Percentiles rank a stretch among this genome's conserved stretches.
phyloP scores from a whole-genome alignment of 2,113 vertebrate species.

The Proteles cristata region DNA sequence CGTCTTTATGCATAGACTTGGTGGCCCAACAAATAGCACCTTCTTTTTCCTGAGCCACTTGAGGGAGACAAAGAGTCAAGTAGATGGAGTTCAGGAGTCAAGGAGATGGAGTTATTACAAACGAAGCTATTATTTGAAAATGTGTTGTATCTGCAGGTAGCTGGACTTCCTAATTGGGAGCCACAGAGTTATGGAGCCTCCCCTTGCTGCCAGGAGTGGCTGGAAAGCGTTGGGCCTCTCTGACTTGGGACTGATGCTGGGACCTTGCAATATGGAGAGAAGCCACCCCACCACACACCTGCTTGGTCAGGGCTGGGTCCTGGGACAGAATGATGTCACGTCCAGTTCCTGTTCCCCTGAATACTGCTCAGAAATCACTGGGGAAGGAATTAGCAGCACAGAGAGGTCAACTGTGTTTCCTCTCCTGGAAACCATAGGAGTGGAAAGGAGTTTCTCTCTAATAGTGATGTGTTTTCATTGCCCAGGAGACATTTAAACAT shows the following conservation, averaged over 20 bases:
- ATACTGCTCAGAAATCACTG: too few species aligned
- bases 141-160: neutral
- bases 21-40: neutral
- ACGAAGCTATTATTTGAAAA: neutral
- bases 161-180: neutral
- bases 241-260: neutral
- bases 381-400: neutral
- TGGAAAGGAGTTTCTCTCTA: neutral
- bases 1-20: neutral
- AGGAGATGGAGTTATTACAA: neutral
- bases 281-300: neutral
- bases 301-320: neutral
- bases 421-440: neutral
- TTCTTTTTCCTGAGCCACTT: neutral
- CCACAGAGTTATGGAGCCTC: neutral
- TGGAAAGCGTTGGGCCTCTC: neutral
- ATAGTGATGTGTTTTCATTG: neutral
- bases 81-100: neutral
- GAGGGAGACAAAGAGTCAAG: neutral
- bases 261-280: neutral
- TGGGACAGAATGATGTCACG: neutral
- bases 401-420: neutral
- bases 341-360: too few species aligned
- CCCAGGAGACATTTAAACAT: neutral
- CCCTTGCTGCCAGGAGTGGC: rapidly evolving